A percentile compares a stretch with the other conserved stretches of the same genome.
These are phyloP conservation scores for Cecidostiba fungosa DNA, from an alignment of 2,888 invertebrate genomes.

Conservation along the genomic window DNA sequence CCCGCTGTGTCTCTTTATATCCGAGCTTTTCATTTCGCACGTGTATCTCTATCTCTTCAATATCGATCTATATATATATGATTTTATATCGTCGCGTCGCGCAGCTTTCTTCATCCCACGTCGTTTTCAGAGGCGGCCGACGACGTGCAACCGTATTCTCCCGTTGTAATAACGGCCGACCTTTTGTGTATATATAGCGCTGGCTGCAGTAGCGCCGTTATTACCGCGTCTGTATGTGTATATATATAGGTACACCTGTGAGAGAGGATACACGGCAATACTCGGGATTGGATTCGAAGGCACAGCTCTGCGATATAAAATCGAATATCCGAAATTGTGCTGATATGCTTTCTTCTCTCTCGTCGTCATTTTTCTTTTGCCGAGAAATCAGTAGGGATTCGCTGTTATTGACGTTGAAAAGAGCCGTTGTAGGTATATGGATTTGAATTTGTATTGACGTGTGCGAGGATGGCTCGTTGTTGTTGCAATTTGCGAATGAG, in stretches of 20 bases:
- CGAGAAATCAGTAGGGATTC: background rate
- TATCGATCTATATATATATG: background rate
- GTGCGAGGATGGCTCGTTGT: no score
- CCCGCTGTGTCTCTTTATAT: background rate
- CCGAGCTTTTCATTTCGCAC: conserved; percentile 2
- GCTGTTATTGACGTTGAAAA: background rate
- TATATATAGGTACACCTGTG: background rate
- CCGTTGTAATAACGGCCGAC: conserved; percentile 24
- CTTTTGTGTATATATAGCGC: background rate
- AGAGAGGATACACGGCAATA: background rate
- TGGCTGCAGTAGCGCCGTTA: background rate
- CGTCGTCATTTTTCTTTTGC: conserved; percentile 1
- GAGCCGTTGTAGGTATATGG: background rate
- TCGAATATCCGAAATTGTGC: conserved; percentile 45
- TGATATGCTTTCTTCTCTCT: background rate
- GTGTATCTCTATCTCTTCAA: background rate
- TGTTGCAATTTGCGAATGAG: no score
- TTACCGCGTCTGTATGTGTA: background rate
- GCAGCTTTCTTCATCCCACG: conserved; percentile 6
- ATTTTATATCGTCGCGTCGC: background rate
- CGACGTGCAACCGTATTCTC: conserved; percentile 14
- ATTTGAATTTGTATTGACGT: background rate
- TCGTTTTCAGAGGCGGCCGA: background rate
- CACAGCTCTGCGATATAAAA: conserved; percentile 6
- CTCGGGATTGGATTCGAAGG: conserved; percentile 17